Evolutionary conservation across 2,797 vertebrate species (phyloP), one percentile per base, ranked within the genome.

Genomic region (Crax fasciolata): DNA sequence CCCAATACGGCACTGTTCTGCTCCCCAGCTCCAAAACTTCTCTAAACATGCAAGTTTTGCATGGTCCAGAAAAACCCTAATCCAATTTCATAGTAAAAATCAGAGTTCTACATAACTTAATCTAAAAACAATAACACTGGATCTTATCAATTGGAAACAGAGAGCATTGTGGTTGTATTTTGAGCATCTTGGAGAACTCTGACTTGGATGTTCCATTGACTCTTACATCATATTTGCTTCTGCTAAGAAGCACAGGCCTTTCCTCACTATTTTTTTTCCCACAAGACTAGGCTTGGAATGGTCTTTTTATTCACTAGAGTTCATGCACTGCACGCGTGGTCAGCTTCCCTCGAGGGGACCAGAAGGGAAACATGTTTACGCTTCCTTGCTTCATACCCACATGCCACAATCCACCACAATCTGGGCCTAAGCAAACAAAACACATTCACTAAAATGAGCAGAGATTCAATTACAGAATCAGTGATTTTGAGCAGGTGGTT

Each of bases 401-500:
- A 71, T 48, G 75, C 82, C 94, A 94, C 87, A 78, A 81, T 66
- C 67, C 77, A 80, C 13, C 3, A 68, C 38, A 81, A 88, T 78
- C 48, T 46, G 59, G 27, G 70, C 61, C 80, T 91, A 96, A 59
- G 66, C 73, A 76, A 94, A 90, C 82, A 95, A 70, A 95, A 65
- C n/a, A 19, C 67, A 75, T 67, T 73, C 63, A 65, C 78, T 82
- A 78, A 94, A 88, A 88, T 65, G 65, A 97, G 68, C 73, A 90
- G 74, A 92, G 70, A 96, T 94, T 90, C 89, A 96, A 87, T 96
- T 95, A 94, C 71, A 82, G 73, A 91, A 94, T 95, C 84, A 95
- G 93, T 93, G 81, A 71, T 93, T 78, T 52, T 19, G 16, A 83
- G 87, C 96, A 96, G 96, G 94, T 97, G 94, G 78, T 91, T 96